These are phyloP conservation scores for Leptinotarsa defecta DNA, from an alignment of 1,140 invertebrate genomes.

Conservation along the genomic window DNA sequence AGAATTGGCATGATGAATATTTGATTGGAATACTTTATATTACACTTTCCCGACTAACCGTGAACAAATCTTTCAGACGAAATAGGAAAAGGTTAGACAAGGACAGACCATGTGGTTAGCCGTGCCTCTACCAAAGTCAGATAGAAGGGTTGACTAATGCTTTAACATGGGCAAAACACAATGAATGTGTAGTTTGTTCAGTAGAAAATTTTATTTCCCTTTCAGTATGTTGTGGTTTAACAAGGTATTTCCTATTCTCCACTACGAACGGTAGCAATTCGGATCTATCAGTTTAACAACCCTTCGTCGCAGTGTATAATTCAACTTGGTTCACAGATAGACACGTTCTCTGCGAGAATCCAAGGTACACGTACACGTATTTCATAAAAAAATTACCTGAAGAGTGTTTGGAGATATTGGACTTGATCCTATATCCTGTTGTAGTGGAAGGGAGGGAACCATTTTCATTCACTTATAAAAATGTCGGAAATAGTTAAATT, in stretches of 20 bases:
- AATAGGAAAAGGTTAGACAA: conserved; percentile 16
- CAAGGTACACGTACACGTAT: too few relatives aligned
- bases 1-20: neutral
- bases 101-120: conserved; percentile 18
- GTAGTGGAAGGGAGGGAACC: too few relatives aligned
- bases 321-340: too few relatives aligned
- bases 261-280: neutral
- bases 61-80: conserved; percentile 5
- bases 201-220: conserved; percentile 17
- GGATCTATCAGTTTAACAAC: neutral
- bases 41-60: neutral
- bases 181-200: conserved; percentile 14
- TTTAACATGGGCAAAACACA: conserved; percentile 1
- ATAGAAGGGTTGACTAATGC: conserved; percentile 24
- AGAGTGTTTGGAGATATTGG: too few relatives aligned
- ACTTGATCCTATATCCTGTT: too few relatives aligned
- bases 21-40: neutral
- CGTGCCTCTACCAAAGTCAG: conserved; percentile 14
- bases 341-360: too few relatives aligned
- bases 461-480: too few relatives aligned
- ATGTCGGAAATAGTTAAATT: too few relatives aligned
- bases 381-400: too few relatives aligned
- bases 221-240: conserved; percentile 19
- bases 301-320: neutral
- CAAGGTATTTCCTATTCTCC: conserved; percentile 21